These are phyloP conservation scores for Zaprionus ornatus DNA, from an alignment of 1,140 invertebrate species.

Conservation along the genomic window DNA sequence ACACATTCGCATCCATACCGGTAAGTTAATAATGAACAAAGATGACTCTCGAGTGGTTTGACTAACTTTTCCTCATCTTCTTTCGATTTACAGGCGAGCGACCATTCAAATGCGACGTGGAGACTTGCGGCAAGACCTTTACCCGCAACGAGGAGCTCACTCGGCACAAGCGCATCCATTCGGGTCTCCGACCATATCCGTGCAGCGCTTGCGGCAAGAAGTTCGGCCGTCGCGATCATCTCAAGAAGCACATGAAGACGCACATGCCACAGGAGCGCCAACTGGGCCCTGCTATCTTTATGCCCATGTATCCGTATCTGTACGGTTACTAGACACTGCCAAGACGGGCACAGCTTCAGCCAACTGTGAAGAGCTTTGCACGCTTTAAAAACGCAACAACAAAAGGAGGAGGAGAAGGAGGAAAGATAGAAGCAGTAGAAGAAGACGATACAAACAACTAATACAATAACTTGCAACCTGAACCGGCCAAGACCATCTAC, in stretches of 20 bases:
- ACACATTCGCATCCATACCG: conserved; percentile 95
- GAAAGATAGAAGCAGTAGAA: not conserved
- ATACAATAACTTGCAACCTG: conserved; percentile 21
- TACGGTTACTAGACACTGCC: conserved; percentile 68
- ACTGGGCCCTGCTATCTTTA: conserved; percentile 74
- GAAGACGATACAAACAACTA: conserved; percentile 1
- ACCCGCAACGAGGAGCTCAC: conserved; percentile 97
- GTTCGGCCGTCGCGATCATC: conserved; percentile 94
- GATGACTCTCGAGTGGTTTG: not conserved
- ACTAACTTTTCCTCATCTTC: conserved; percentile 39
- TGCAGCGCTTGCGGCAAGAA: conserved; percentile 92
- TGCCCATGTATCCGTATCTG: conserved; percentile 83
- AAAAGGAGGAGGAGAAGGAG: not conserved
- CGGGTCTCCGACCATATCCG: conserved; percentile 91
- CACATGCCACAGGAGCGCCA: conserved; percentile 82
- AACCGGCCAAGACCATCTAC: conserved; percentile 66
- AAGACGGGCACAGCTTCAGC: conserved; percentile 18
- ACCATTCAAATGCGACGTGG: conserved; percentile 93
- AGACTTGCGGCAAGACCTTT: conserved; percentile 94
- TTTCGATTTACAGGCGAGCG: conserved; percentile 88
- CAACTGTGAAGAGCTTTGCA: conserved; percentile 77
- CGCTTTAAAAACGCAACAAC: conserved; percentile 63
- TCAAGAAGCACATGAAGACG: conserved; percentile 90
- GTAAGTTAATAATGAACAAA: conserved; percentile 83
- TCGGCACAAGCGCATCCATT: conserved; percentile 95